Evolutionary conservation across 2,113 vertebrate species (phyloP).

Genomic region (Melanerpes formicivorus): DNA sequence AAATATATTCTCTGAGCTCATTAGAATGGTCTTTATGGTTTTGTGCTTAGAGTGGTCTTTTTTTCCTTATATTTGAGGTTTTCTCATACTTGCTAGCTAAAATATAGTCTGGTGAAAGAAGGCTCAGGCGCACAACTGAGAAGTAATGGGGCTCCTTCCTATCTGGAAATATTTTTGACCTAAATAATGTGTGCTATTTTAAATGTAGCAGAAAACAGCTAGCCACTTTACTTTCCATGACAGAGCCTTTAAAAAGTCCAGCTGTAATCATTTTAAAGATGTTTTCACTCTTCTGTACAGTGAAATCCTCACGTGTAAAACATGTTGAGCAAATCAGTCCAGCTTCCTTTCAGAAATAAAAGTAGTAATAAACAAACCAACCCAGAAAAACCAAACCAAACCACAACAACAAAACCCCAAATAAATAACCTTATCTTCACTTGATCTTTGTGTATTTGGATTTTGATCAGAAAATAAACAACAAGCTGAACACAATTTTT

Average conservation of each 20-base stretch:
- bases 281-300: neutral
- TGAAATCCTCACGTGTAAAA: neutral
- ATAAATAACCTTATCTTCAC: neutral
- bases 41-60: accelerated
- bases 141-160: neutral
- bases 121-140: neutral
- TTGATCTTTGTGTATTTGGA: neutral
- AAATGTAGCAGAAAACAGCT: neutral
- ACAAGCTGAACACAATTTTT: neutral
- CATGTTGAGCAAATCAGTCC: neutral
- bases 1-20: neutral
- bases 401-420: too few relatives aligned
- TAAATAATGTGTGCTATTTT: neutral
- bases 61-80: neutral
- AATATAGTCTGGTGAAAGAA: neutral
- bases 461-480: neutral
- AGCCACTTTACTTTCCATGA: neutral
- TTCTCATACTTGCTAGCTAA: neutral
- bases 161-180: neutral
- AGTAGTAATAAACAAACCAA: neutral
- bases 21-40: neutral
- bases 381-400: too few relatives aligned
- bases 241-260: neutral
- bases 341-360: neutral
- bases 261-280: neutral